phyloP scores from a whole-genome alignment of 2,797 vertebrate genomes.

The Schizopygopsis malacanthus region DNA sequence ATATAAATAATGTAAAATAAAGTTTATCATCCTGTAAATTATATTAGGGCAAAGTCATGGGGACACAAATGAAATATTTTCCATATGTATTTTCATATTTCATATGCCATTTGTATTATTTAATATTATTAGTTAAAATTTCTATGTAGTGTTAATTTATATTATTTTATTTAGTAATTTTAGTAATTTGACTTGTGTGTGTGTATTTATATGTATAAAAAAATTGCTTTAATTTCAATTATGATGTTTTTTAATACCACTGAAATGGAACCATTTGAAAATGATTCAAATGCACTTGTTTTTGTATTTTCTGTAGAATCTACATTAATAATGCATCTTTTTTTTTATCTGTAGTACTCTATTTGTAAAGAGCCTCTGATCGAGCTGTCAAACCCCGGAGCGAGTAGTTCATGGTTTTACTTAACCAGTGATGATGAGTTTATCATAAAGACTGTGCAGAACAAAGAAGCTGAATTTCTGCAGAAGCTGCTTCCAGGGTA shows the following conservation, averaged over 20 bases:
- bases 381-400: conserved; percentile 93
- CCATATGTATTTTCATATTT: too few species aligned
- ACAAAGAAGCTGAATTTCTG: conserved; percentile 96
- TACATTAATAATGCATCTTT: conserved; percentile 13
- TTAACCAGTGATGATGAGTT: conserved; percentile 96
- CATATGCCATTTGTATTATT: neutral
- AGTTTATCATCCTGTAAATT: neutral
- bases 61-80: too few species aligned
- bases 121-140: neutral
- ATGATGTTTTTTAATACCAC: neutral
- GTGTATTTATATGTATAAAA: too few species aligned
- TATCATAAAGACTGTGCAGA: conserved; percentile 97
- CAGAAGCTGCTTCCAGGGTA: conserved; percentile 97
- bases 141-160: too few species aligned
- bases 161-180: too few species aligned
- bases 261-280: neutral
- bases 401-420: conserved; percentile 97
- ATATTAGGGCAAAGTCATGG: neutral
- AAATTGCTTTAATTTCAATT: neutral
- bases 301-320: neutral
- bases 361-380: conserved; percentile 95
- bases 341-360: conserved; percentile 83
- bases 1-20: neutral
- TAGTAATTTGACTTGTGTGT: too few species aligned
- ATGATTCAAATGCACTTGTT: neutral